These are phyloP conservation scores for Vulpes ferrilata DNA, from an alignment of 2,113 vertebrate genomes.

Conservation along the genomic window DNA sequence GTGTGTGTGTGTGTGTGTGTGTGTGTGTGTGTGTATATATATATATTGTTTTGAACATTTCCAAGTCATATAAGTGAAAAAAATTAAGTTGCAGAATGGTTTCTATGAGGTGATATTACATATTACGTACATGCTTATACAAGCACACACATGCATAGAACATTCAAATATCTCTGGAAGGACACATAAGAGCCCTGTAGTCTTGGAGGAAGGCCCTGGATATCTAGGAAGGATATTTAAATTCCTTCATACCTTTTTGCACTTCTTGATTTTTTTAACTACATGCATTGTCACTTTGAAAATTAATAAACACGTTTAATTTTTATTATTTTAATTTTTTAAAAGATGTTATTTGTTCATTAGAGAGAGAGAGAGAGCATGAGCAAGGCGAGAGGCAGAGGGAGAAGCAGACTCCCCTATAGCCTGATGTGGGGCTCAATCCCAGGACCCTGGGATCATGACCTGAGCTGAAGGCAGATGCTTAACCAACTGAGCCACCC, in stretches of 20 bases:
- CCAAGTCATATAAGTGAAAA: background rate
- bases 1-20: too few relatives aligned
- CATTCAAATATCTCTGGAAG: background rate
- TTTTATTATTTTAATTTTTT: too few relatives aligned
- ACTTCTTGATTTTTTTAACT: background rate
- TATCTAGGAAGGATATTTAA: background rate
- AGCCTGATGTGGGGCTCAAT: too few relatives aligned
- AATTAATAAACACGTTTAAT: background rate
- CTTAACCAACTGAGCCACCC: too few relatives aligned
- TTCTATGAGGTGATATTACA: background rate
- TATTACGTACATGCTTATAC: background rate
- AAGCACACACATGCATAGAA: background rate
- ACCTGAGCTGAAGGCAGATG: too few relatives aligned
- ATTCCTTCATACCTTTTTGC: background rate
- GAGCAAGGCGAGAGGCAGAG: too few relatives aligned
- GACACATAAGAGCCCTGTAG: background rate
- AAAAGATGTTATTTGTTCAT: too few relatives aligned
- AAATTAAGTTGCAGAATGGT: background rate
- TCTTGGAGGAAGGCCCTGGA: background rate
- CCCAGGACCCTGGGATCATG: too few relatives aligned
- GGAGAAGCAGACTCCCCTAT: too few relatives aligned
- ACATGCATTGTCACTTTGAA: background rate
- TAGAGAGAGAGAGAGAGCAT: too few relatives aligned
- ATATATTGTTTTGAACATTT: background rate
- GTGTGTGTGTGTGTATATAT: background rate